A percentile compares a stretch with the other conserved stretches of the same genome.
Conservation (phyloP, 2,113 vertebrate genomes). For the Carettochelys insculpta region DNA sequence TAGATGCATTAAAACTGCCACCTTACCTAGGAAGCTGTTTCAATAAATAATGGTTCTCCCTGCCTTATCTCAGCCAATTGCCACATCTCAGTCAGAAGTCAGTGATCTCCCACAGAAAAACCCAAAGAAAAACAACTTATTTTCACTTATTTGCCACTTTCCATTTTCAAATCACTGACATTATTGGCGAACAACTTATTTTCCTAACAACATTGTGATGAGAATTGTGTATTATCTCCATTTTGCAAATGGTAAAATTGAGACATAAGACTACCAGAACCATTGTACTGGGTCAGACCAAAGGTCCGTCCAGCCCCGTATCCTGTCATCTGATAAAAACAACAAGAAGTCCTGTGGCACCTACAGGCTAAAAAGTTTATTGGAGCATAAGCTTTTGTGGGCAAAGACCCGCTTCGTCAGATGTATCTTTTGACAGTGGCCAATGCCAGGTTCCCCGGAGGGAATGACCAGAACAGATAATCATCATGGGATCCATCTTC, state of each 20-base stretch:
- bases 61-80: neutral
- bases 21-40: slow-evolving; percentile 7
- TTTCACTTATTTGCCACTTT: neutral
- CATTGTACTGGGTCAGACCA: no score
- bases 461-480: no score
- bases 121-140: neutral
- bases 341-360: no score
- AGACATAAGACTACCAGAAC: neutral
- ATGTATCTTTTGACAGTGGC: no score
- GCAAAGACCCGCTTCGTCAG: no score
- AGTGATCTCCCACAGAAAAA: neutral
- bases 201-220: neutral
- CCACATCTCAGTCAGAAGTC: neutral
- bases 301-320: no score
- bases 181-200: neutral
- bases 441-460: no score
- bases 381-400: no score
- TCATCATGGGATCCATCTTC: no score
- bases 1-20: slow-evolving; percentile 6
- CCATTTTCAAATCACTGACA: neutral
- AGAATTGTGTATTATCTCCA: neutral
- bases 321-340: no score
- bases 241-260: neutral
- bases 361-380: no score
- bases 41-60: neutral